Percentiles rank a stretch among this genome's conserved stretches.
These are phyloP conservation scores for Spodoptera littoralis DNA, from an alignment of 2,888 invertebrate species.

Conservation along the genomic window DNA sequence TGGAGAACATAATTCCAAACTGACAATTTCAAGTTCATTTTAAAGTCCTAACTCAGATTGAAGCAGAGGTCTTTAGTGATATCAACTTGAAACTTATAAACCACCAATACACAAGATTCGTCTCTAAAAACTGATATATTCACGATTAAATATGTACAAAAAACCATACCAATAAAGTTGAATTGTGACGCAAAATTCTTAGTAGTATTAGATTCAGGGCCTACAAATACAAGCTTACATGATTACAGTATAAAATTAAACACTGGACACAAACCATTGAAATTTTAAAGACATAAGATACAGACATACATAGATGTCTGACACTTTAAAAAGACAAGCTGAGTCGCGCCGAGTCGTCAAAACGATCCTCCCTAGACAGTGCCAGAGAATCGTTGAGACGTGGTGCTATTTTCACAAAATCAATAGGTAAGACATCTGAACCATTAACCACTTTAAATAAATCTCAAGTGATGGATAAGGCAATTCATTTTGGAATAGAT, in stretches of 20 bases:
- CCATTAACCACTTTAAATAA: conserved; percentile 51
- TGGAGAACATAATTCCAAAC: too few species aligned
- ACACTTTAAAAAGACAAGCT: conserved; percentile 52
- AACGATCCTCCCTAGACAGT: conserved; percentile 53
- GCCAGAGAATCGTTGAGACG: conserved; percentile 59
- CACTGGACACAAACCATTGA: conserved; percentile 14
- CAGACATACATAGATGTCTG: conserved; percentile 36
- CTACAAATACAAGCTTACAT: not conserved
- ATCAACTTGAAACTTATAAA: too few species aligned
- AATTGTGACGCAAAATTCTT: too few species aligned
- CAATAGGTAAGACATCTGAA: conserved; percentile 75
- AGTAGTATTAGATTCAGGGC: too few species aligned
- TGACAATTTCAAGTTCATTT: too few species aligned
- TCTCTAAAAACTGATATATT: too few species aligned
- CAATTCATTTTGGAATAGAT: conserved; percentile 41
- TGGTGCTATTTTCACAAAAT: conserved; percentile 74
- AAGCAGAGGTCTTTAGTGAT: too few species aligned
- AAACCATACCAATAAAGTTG: too few species aligned
- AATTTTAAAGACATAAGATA: conserved; percentile 36
- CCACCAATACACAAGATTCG: too few species aligned
- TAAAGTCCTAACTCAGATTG: too few species aligned
- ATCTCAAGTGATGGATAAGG: conserved; percentile 52
- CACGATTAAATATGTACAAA: too few species aligned
- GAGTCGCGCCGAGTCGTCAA: conserved; percentile 41
- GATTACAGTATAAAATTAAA: not conserved